Base-by-base conservation (phyloP, 2,113 vertebrate genomes). In the Dicentrarchus labrax region DNA sequence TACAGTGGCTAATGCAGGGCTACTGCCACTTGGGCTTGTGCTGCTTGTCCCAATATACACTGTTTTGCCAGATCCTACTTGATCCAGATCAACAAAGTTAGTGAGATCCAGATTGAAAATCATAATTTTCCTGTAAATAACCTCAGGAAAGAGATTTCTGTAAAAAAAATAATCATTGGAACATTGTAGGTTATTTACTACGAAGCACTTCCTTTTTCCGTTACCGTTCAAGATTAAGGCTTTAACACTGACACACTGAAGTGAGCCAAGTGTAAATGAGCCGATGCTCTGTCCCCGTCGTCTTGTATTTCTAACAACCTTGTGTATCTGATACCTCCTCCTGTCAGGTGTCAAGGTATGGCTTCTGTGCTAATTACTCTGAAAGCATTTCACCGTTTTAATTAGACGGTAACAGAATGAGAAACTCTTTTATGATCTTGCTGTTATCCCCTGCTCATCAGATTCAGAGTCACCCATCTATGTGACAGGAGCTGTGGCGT, bases 241-340 rank as follows among this genome's bases (percentile, higher is more conserved):
- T 45, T 56, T 16, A 43, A 71, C 56, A 11, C 10, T 21, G 30
- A 50, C 65, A 36, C 54, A 12, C 24, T 60, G 22, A 53, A 22
- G n/a, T 7, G 47, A 61, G 8, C 3, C 5, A 67, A 61, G 7
- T 57, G 78, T 67, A 82, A 77, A 69, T 54, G 68, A 73, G 54
- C 43, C 39, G 24, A 36, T 6, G 30, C 38, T 24, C 7, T 43
- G n/a, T 3, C 65, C 51, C 60, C n/a, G 51, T 13, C 5, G 9
- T 76, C 65, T 86, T 24, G 10, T 54, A n/a, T 89, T 86, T 82
- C 82, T 59, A 64, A 16, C 67, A 38, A 80, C 64, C 78, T 56
- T 43, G 57, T 61, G 60, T 6, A 81, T 17, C 57, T 68, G 76
- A 80, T 72, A 41, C 22, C 22, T 50, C 24, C 38, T 47, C 59